Evolutionary conservation across 2,113 vertebrate genomes (phyloP), one percentile per base, ranked within the genome.

Genomic region (Aleadryas rufinucha): DNA sequence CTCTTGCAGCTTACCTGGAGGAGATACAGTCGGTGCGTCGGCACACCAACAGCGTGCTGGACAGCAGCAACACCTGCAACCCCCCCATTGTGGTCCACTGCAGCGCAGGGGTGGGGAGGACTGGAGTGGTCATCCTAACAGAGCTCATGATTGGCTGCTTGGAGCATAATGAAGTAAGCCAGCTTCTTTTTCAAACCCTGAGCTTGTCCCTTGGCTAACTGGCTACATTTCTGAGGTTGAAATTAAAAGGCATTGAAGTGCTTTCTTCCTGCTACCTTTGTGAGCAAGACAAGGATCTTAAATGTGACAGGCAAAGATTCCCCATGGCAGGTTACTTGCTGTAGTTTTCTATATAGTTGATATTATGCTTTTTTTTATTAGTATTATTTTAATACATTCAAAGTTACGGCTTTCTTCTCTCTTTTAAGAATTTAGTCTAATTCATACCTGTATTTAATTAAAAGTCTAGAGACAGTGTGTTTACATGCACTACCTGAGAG

Each of bases 101-200:
- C 92, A 99, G 99, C 0, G 99, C 99, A 0, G 99, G 99, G 0
- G 99, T 99, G 35, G 99, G 99, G 1, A 98, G 99, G 54, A 99
- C 99, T 0, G 99, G 99, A 0, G 99, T 99, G 91, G 98, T 99
- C 80, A 99, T 99, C 93, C 98, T 99, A 0, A 98, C 99, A 1
- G 99, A 99, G 78, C 98, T 99, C 80, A 99, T 99, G 99, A 98
- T 99, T 85, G 98, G 98, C 94, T 99, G 99, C 96, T 98, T 99
- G 97, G 99, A 99, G 93, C 99, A 99, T 69, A 99, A 99, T 7
- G 98, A 99, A 96, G 99, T 99, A 94, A 93, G 98, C 86, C 59
- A 21, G 70, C 33, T 54, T 17, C 45, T 64, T 61, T 68, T 82
- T 12, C 44, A 60, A 87, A n/a, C 13, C 53, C 19, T 0, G 9